Base-by-base conservation (phyloP, 2,888 invertebrate genomes). In the Dione vanillae region DNA sequence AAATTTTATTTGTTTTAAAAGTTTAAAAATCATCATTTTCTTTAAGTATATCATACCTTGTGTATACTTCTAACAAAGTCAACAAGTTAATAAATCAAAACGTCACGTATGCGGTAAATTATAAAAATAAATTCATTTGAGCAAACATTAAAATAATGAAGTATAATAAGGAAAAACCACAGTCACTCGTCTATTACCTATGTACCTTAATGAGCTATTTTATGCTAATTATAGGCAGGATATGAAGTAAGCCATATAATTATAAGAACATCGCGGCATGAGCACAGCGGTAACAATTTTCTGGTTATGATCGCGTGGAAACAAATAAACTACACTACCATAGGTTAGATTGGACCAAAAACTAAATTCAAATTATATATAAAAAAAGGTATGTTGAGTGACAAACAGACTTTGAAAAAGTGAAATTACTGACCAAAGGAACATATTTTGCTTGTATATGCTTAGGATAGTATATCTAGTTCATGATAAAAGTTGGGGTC, bases 141-240 rank as follows among this genome's bases (percentile, higher is more conserved):
- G 11, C 62, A 68, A 27, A 62, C 49, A 73, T 61, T 37, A 67
- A 67, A 67, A 40, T 37, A 47, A 45, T 43, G 54, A 37, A 37
- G 51, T 75, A 79, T 81, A 84, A 86, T 83, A 85, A 90, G 90
- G 90, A 90, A 90, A 91, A 89, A 82, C 78, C 78, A 79, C 78
- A 75, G 77, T 78, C 79, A 80, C 80, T 82, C 78, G 76, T 76
- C 85, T 80, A 86, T 90, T 87, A 91, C 88, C 85, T 85, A 27
- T 27, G 27, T 27, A 81, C 79, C 79, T 80, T 91, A 92, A 92
- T 92, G 83, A 91, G 88, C 79, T 90, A 86, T 87, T 89, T 90
- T 88, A 91, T 90, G 88, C 83, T 91, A 89, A 92, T 91, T 87
- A 87, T 81, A 75, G 80, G 80, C 89, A 89, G 91, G 91, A 91